Base-by-base conservation (phyloP, 2,113 vertebrate species). In the Hemiprocne comata region DNA sequence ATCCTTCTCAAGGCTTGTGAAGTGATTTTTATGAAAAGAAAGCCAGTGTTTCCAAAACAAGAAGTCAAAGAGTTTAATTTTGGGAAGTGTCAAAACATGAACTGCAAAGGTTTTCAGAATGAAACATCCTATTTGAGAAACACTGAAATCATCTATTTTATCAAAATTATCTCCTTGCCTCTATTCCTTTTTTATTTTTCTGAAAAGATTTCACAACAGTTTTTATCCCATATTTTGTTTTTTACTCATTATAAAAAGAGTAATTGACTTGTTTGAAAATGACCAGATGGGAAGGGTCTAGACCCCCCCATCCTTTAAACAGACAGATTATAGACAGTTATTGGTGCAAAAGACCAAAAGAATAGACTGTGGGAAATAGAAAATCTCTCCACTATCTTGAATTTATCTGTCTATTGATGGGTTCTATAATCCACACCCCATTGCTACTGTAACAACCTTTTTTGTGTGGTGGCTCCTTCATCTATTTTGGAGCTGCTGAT, bases 21-120 rank as follows among this genome's bases (percentile, higher is more conserved):
- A 83, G 31, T n/a, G 36, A 90, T 76, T 93, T 89, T 94, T 58
- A 66, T 74, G 21, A 77, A 80, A 80, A 76, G 46, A 83, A 73
- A 86, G 33, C 11, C 36, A 62, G n/a, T 40, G n/a, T 86, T 85
- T 90, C 71, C 71, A 85, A 61, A 91, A 24, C 75, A 94, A 90
- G 58, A 79, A 83, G 78, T 73, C 78, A 73, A 90, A 76, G 67
- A 46, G 50, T 7, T 86, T 71, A 83, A 71, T 51, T 95, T 58
- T n/a, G 29, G 8, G 48, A 76, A 79, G 42, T 4, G 2, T 70
- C 50, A 88, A 70, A 93, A 79, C 8, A 62, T 17, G 51, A 93
- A 71, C 65, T 57, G 33, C 38, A 81, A 77, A 73, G 15, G 31
- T 78, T 86, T 88, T 76, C 60, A 74, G 53, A 36, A 46, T 24